Evolutionary conservation across 2,797 vertebrate genomes (phyloP), one percentile per base, ranked within the genome.

Genomic region (Poecilia picta): DNA sequence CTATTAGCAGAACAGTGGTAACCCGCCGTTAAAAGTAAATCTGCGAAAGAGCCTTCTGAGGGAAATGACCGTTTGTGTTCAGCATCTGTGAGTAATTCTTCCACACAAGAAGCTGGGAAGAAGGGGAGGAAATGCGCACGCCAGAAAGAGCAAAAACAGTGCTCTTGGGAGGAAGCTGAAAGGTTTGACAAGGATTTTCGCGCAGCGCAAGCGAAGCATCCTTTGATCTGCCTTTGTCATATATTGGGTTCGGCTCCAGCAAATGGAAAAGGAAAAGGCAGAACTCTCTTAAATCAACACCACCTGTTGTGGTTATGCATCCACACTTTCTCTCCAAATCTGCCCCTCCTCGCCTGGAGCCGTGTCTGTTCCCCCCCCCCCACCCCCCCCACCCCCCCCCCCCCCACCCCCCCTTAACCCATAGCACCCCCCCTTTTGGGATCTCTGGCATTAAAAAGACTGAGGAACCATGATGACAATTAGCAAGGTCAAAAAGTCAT

Each of bases 241-340:
- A 90, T 91, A 87, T 89, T 89, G 91, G 90, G 85, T 92, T 93
- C 85, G 75, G 88, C 87, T 90, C 89, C 91, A 94, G 86, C 87
- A 41, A 89, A 88, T 83, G 92, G 89, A 91, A 87, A 92, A 86
- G 83, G 91, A 88, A 91, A 87, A 92, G 87, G 83, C 91, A 91
- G 87, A 91, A 90, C 90, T 90, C 82, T 87, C 89, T 90, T 93
- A 94, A 95, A 95, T 93, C 87, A 94, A 93, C 94, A 93, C 94
- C 95, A 95, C 94, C 95, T 95, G 94, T 95, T 94, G 93, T 79
- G 90, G 86, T 90, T 87, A 89, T 90, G 88, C 92, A 93, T 94
- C 93, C 87, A 74, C 72, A 8, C 87, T 90, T 64, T 64, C 88
- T 46, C 78, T 81, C 80, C 39, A 71, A 80, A 78, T 74, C 80